phyloP scores from a whole-genome alignment of 2,113 vertebrate species.

The Rhagologus leucostigma region DNA sequence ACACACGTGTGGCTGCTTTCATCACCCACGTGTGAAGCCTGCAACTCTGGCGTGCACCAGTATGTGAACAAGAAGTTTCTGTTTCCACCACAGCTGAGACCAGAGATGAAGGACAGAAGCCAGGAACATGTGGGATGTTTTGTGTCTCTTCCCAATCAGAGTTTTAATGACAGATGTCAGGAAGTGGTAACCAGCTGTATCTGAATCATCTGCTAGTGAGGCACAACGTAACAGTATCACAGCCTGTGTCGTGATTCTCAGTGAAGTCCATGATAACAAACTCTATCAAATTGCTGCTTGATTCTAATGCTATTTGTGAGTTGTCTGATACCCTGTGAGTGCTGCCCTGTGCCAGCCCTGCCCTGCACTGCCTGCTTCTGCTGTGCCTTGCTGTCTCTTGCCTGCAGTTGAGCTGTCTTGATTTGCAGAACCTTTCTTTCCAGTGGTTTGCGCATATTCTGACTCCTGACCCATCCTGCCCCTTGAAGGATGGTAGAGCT shows the following conservation, averaged over 20 bases:
- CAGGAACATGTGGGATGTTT: background rate
- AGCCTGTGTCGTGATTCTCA: background rate
- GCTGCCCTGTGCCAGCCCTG: background rate
- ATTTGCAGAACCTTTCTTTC: background rate
- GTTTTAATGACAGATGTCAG: background rate
- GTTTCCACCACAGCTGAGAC: background rate
- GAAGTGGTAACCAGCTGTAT: background rate
- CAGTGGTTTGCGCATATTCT: background rate
- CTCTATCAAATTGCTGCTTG: background rate
- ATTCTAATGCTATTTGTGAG: background rate
- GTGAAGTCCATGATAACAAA: background rate
- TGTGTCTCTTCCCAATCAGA: background rate
- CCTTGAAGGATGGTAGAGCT: background rate
- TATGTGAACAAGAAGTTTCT: background rate
- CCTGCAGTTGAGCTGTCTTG: background rate
- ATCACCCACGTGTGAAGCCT: background rate
- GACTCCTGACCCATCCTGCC: background rate
- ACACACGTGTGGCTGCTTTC: background rate
- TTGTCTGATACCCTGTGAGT: background rate
- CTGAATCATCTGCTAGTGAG: background rate
- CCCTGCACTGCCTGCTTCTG: background rate
- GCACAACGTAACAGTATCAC: background rate
- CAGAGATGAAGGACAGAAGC: background rate
- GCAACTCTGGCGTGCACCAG: background rate
- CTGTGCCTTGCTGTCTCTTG: background rate